Percentiles rank a stretch among this genome's conserved stretches.
These are phyloP conservation scores for Trichogramma dendrolimi DNA, from an alignment of 2,888 invertebrate species.

Conservation along the genomic window DNA sequence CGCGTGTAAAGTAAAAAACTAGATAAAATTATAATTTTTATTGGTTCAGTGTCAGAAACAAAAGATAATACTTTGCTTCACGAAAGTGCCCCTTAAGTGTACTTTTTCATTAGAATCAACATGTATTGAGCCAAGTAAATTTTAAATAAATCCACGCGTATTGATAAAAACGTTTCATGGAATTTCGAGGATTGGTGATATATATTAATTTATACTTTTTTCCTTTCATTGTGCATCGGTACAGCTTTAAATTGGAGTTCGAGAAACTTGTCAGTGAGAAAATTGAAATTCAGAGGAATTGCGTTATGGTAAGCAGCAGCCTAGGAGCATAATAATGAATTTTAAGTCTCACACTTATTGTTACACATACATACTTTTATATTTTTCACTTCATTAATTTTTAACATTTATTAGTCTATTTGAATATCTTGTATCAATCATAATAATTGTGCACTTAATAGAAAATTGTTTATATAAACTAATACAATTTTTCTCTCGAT, in stretches of 20 bases:
- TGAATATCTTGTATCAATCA: constrained; percentile 13
- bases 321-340: constrained; percentile 21
- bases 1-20: too few relatives aligned
- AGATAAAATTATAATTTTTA: too few relatives aligned
- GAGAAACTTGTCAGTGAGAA: constrained; percentile 85
- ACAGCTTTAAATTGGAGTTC: constrained; percentile 79
- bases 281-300: constrained; percentile 85
- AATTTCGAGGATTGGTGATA: constrained; percentile 31
- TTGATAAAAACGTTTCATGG: constrained; percentile 26
- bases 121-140: too few relatives aligned
- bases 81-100: too few relatives aligned
- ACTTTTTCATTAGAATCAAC: too few relatives aligned
- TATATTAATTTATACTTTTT: constrained; percentile 31
- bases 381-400: constrained; percentile 25
- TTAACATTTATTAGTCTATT: constrained; percentile 8
- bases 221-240: constrained; percentile 23
- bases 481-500: constrained; percentile 11
- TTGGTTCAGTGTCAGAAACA: too few relatives aligned
- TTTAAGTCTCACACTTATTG: neutral
- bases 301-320: constrained; percentile 69
- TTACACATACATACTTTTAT: constrained; percentile 23
- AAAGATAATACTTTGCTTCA: too few relatives aligned
- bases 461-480: constrained; percentile 7
- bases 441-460: constrained; percentile 7
- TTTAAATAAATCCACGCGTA: too few relatives aligned